Conservation (phyloP, 2,113 vertebrate genomes). For the Anarhynchus alexandrinus region DNA sequence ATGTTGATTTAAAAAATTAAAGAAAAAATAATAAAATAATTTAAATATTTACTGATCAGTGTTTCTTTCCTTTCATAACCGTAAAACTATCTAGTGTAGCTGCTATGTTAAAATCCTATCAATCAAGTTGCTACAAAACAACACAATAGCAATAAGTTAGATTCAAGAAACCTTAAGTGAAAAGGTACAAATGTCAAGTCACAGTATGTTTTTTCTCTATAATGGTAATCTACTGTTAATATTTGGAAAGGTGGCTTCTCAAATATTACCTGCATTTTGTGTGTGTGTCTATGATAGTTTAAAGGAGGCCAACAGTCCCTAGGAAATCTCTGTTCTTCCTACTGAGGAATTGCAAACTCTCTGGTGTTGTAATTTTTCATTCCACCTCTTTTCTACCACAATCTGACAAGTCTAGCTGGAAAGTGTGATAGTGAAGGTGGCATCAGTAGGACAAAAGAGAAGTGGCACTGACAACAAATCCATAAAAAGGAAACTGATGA, state of each 20-base stretch:
- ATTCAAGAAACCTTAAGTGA: not conserved
- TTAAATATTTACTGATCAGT: not conserved
- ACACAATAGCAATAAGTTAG: not conserved
- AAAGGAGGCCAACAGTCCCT: not conserved
- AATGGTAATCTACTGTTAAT: not conserved
- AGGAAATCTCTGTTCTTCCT: not conserved
- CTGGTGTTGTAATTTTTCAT: not conserved
- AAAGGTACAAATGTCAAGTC: not conserved
- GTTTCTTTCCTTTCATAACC: not conserved
- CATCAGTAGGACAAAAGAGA: not conserved
- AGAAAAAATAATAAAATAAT: not conserved
- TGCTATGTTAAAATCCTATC: not conserved
- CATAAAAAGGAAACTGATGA: not conserved
- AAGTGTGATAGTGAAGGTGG: accelerated
- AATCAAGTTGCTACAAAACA: not conserved
- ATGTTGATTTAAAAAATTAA: not conserved
- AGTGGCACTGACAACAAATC: not conserved
- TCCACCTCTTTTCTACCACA: not conserved
- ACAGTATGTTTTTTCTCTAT: not conserved
- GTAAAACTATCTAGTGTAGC: not conserved
- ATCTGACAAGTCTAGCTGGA: not conserved
- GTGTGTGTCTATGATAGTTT: not conserved
- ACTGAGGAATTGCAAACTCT: not conserved
- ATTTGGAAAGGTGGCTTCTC: not conserved
- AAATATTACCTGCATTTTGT: not conserved